Percentiles rank a stretch among this genome's conserved stretches.
Evolutionary conservation across 2,888 invertebrate genomes (phyloP).

Genomic region (Anoplius nigerrimus): DNA sequence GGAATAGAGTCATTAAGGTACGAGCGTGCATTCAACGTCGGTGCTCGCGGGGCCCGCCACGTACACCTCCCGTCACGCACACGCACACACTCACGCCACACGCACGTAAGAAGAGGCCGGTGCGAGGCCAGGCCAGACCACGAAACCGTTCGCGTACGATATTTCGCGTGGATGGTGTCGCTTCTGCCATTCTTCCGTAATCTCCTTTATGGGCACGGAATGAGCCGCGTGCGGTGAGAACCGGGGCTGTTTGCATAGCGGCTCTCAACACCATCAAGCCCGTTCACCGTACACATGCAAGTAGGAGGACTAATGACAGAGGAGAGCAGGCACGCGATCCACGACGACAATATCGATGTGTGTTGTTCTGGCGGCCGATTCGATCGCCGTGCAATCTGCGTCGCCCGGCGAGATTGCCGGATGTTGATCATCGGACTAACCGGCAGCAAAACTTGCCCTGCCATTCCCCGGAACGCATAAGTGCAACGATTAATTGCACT

Average conservation of each 20-base stretch:
- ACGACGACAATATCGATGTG: background rate
- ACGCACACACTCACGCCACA: too few species aligned
- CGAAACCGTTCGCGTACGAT: background rate
- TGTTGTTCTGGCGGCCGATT: background rate
- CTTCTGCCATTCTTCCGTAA: too few species aligned
- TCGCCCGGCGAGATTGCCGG: constrained; percentile 40
- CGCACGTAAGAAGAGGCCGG: too few species aligned
- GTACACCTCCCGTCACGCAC: background rate
- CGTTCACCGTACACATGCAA: too few species aligned
- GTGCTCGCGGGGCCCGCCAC: constrained; percentile 18
- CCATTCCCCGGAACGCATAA: constrained; percentile 43
- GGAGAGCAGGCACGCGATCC: constrained; percentile 5
- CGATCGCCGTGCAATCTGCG: constrained; percentile 12
- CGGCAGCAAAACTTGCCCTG: constrained; percentile 19
- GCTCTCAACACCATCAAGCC: too few species aligned
- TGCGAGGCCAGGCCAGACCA: background rate
- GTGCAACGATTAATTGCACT: constrained; percentile 44
- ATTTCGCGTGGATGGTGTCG: too few species aligned
- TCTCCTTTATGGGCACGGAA: too few species aligned
- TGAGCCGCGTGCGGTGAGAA: too few species aligned
- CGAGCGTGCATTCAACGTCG: constrained; percentile 12
- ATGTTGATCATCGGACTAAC: constrained; percentile 39
- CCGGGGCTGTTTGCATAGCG: too few species aligned
- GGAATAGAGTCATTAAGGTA: constrained; percentile 49
- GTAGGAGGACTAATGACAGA: too few species aligned